Base-by-base conservation (phyloP, 1,140 invertebrate species). In the Caenorhabditis brenneri region DNA sequence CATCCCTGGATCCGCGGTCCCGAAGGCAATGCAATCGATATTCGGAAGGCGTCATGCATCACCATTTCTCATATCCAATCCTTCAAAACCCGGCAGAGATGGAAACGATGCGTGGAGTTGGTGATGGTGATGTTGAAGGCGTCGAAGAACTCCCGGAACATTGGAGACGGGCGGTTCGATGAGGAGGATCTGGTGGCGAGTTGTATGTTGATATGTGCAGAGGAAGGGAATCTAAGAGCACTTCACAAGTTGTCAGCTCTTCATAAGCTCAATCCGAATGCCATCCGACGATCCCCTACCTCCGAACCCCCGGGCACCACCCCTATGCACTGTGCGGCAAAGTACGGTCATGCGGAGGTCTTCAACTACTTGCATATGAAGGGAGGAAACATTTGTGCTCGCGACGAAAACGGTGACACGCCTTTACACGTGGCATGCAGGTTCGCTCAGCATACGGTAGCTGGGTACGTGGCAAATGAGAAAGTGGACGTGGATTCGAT, bases 1-100 rank as follows among this genome's bases (percentile, higher is more conserved):
- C 94, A 94, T 92, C 93, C 93, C 19, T 94, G 94, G 94, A 94
- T 94, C 88, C 91, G 91, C 85, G 91, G 91, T 87, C 81, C 78
- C 24, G 42, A 80, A 22, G 81, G 82, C 74, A 48, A 84, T 65
- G 81, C 65, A 36, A 39, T 79, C 31, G 87, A 88, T 42, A 74
- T 88, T 24, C 42, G 86, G 9, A 55, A 80, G 55, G 65, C 82
- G 12, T 83, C 87, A 27, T 88, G 89, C 39, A 92, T 93, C 79
- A 93, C 92, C 84, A 91, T 92, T 49, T 90, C 92, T 84, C 91
- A 92, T 74, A 90, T 93, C 42, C 93, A 92, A 84, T 90, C 91
- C 36, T 93, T 93, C 85, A 91, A 92, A 83, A 92, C 92, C 29
- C 87, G 92, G 79, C 91, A 91, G 74, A 85, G 92, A 87, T 93